Percentiles rank a stretch among this genome's conserved stretches.
Conservation (phyloP, 2,888 invertebrate species). For the Clitarchus hookeri region DNA sequence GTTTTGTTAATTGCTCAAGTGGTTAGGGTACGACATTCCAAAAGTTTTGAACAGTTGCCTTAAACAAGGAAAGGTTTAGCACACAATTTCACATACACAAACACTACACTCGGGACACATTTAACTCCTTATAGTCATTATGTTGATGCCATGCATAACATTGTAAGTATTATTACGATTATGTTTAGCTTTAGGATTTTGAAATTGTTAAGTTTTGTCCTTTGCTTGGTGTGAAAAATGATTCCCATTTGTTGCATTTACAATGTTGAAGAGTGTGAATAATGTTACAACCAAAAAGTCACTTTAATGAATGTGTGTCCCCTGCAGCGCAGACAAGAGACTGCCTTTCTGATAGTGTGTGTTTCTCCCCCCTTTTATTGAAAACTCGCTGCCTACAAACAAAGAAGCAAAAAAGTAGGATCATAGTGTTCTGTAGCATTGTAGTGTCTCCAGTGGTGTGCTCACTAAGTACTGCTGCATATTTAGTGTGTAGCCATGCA, state of each 20-base stretch:
- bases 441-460: conserved; percentile 6
- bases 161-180: conserved; percentile 16
- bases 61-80: conserved; percentile 39
- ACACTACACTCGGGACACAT: not conserved
- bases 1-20: conserved; percentile 23
- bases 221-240: conserved; percentile 42
- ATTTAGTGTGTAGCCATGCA: conserved; percentile 47
- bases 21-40: conserved; percentile 40
- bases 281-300: conserved; percentile 34
- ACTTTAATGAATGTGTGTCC: conserved; percentile 43
- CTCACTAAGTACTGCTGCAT: conserved; percentile 29
- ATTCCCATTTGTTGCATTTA: conserved; percentile 44
- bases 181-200: conserved; percentile 14
- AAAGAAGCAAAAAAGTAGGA: conserved; percentile 32
- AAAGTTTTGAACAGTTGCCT: conserved; percentile 43
- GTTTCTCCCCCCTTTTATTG: conserved; percentile 39
- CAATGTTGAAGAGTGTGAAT: conserved; percentile 38
- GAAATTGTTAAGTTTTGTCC: conserved; percentile 33
- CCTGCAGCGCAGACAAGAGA: conserved; percentile 36
- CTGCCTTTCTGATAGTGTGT: conserved; percentile 41
- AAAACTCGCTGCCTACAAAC: conserved; percentile 33
- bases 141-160: conserved; percentile 10
- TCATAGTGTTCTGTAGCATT: not conserved
- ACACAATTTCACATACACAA: conserved; percentile 40
- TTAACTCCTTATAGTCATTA: not conserved